phyloP scores from a whole-genome alignment of 1,140 invertebrate species.

The Apis dorsata region DNA sequence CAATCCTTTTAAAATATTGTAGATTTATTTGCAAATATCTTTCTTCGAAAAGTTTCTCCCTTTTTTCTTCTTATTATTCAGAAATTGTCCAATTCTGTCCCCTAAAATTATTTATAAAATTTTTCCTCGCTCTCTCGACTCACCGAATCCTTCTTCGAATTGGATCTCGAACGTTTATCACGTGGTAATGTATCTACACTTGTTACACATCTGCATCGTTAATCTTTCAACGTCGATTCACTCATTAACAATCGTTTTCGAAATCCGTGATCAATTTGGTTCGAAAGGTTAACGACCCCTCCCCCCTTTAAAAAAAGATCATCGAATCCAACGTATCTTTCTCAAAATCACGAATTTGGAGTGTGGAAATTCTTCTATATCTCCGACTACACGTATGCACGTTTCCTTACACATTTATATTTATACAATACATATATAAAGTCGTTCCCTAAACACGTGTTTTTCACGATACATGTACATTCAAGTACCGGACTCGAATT shows the following conservation, averaged over 20 bases:
- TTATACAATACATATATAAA: slow-evolving; percentile 57
- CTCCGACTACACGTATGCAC: slow-evolving; percentile 43
- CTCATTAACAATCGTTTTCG: not conserved
- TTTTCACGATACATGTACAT: slow-evolving; percentile 17
- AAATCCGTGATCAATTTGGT: not conserved
- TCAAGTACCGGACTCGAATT: slow-evolving; percentile 29
- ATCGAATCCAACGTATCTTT: not conserved
- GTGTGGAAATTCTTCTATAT: slow-evolving; percentile 47
- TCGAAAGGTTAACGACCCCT: not conserved
- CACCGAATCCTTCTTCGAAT: no score
- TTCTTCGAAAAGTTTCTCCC: no score
- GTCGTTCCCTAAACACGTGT: slow-evolving; percentile 20
- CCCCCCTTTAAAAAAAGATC: not conserved
- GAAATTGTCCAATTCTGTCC: no score
- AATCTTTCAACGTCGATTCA: not conserved
- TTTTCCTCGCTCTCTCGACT: no score
- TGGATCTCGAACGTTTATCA: no score
- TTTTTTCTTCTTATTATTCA: no score
- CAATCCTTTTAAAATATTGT: no score
- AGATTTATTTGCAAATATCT: no score
- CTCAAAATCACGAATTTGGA: no score
- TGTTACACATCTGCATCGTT: not conserved
- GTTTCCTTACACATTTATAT: slow-evolving; percentile 55
- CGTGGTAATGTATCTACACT: no score
- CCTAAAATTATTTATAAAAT: no score